Evolutionary conservation across 2,888 invertebrate genomes (phyloP).

Genomic region (Nephrocerus scutellatus): DNA sequence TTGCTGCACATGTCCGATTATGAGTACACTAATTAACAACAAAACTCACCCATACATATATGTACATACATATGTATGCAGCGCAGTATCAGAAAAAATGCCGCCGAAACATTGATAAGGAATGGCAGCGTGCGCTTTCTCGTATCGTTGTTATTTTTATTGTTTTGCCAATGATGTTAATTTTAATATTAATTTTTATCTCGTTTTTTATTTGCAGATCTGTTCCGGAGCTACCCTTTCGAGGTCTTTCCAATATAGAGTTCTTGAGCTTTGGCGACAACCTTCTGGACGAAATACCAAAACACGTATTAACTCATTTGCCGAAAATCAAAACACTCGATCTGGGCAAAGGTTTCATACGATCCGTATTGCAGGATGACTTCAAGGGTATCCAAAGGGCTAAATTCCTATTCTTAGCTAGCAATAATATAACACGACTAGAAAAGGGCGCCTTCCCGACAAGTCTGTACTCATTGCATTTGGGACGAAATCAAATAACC

Average conservation of each 20-base stretch:
- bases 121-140: neutral
- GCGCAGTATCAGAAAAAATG: no score
- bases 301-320: conserved; percentile 66
- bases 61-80: no score
- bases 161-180: neutral
- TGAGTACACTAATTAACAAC: no score
- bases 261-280: conserved; percentile 78
- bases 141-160: neutral
- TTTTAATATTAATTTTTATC: conserved; percentile 1
- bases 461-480: conserved; percentile 61
- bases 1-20: no score
- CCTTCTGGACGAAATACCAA: conserved; percentile 65
- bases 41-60: no score
- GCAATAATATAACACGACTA: conserved; percentile 66
- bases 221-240: conserved; percentile 66
- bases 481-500: conserved; percentile 67
- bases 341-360: conserved; percentile 72
- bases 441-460: conserved; percentile 66
- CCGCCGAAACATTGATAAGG: no score
- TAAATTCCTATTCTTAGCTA: conserved; percentile 65
- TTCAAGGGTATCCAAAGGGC: conserved; percentile 65
- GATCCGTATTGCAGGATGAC: conserved; percentile 64
- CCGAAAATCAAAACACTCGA: conserved; percentile 74
- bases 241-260: conserved; percentile 64
- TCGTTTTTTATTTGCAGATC: conserved; percentile 51